phyloP scores from a whole-genome alignment of 1,140 invertebrate genomes.

The Drosophila mojavensis region DNA sequence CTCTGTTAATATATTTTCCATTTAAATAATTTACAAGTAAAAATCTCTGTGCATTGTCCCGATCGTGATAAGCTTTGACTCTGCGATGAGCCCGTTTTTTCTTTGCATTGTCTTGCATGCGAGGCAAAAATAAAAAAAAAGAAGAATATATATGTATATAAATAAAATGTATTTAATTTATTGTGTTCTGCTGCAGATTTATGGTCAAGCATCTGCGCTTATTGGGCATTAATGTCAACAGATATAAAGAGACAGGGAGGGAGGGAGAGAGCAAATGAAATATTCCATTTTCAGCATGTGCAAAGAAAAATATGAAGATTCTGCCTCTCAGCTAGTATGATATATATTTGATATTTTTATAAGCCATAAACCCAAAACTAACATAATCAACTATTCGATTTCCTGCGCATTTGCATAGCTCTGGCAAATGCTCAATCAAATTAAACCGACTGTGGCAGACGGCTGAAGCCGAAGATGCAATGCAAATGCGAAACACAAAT shows the following conservation, averaged over 20 bases:
- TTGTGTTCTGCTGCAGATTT: slow-evolving; percentile 60
- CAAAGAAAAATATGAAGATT: too few species aligned
- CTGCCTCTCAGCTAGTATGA: neutral
- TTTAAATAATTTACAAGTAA: slow-evolving; percentile 80
- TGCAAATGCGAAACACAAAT: slow-evolving; percentile 26
- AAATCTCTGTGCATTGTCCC: slow-evolving; percentile 72
- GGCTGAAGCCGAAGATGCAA: neutral
- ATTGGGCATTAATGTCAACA: slow-evolving; percentile 65
- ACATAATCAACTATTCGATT: slow-evolving; percentile 10
- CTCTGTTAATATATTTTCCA: slow-evolving; percentile 62
- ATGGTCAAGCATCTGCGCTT: slow-evolving; percentile 53
- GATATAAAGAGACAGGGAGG: slow-evolving; percentile 36
- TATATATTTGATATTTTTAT: neutral
- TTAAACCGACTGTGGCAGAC: slow-evolving; percentile 18
- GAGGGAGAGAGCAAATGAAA: neutral
- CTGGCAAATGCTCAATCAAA: slow-evolving; percentile 58
- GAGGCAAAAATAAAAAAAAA: slow-evolving; percentile 18
- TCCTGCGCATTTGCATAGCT: slow-evolving; percentile 21
- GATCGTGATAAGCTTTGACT: slow-evolving; percentile 71
- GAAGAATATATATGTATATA: neutral
- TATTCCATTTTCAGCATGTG: neutral
- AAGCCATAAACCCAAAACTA: neutral
- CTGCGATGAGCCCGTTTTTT: slow-evolving; percentile 24
- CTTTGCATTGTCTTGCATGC: slow-evolving; percentile 57
- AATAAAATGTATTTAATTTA: slow-evolving; percentile 77